Evolutionary conservation across 2,888 invertebrate genomes (phyloP).

Genomic region (Drosophila neotestacea): DNA sequence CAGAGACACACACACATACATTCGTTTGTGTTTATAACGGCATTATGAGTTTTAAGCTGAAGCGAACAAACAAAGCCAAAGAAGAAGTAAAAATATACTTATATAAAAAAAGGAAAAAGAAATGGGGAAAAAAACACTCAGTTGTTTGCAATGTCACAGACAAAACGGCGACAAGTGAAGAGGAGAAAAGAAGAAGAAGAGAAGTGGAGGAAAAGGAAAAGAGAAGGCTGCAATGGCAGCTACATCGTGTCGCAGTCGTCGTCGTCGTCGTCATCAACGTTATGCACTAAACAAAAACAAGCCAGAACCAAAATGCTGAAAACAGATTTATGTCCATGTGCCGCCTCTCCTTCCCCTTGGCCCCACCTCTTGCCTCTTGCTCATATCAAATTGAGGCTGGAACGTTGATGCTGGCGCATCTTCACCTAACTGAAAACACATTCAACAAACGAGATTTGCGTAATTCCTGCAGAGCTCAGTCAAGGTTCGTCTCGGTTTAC

Average conservation of each 20-base stretch:
- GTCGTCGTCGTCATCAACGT: slow-evolving; percentile 49
- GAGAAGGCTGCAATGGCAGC: slow-evolving; percentile 43
- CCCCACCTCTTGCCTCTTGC: slow-evolving; percentile 15
- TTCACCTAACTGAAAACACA: slow-evolving; percentile 78
- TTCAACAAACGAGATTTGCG: slow-evolving; percentile 81
- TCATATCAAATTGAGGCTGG: slow-evolving; percentile 48
- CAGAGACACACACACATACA: slow-evolving; percentile 25
- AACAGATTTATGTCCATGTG: slow-evolving; percentile 73
- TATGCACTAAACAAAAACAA: slow-evolving; percentile 66
- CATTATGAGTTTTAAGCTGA: slow-evolving; percentile 78
- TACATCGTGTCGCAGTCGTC: slow-evolving; percentile 46
- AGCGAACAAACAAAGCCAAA: slow-evolving; percentile 59
- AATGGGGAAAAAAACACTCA: slow-evolving; percentile 36
- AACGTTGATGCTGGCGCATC: slow-evolving; percentile 68
- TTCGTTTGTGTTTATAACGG: slow-evolving; percentile 70
- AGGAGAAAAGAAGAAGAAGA: slow-evolving; percentile 25
- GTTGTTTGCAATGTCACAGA: slow-evolving; percentile 74
- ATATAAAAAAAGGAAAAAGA: slow-evolving; percentile 2
- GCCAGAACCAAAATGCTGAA: slow-evolving; percentile 67
- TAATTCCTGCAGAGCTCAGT: slow-evolving; percentile 77
- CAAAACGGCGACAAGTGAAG: slow-evolving; percentile 66
- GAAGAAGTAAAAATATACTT: slow-evolving; percentile 33
- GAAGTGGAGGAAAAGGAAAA: slow-evolving; percentile 27
- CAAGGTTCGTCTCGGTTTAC: slow-evolving; percentile 67
- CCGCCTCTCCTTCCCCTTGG: slow-evolving; percentile 14